Conservation (phyloP, 1,140 invertebrate genomes). For the Whitmania pigra region DNA sequence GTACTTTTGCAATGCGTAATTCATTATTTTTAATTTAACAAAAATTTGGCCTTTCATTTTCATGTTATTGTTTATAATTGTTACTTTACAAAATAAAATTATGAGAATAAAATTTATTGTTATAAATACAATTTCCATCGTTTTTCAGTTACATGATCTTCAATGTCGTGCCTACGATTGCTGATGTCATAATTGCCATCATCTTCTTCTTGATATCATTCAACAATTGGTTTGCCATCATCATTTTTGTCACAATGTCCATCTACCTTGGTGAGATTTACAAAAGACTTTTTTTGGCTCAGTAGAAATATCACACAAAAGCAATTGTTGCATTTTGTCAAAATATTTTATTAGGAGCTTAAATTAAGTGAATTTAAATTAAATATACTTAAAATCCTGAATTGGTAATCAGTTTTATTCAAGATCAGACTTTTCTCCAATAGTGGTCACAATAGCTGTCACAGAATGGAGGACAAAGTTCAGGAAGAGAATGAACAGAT, state of each 20-base stretch:
- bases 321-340: no score
- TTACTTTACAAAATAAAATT: no score
- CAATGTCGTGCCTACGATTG: conserved; percentile 71
- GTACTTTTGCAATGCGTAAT: neutral
- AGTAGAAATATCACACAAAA: no score
- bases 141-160: conserved; percentile 46
- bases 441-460: conserved; percentile 67
- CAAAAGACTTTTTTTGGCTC: neutral
- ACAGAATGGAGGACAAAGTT: conserved; percentile 94
- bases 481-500: conserved; percentile 78
- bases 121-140: neutral
- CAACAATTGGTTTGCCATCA: conserved; percentile 82
- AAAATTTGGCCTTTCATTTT: neutral
- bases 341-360: no score
- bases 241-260: conserved; percentile 80
- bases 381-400: no score
- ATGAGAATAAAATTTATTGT: neutral
- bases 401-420: no score
- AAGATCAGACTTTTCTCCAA: conserved; percentile 22
- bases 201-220: conserved; percentile 73
- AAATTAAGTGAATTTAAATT: no score
- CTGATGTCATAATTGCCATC: conserved; percentile 83
- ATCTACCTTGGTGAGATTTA: conserved; percentile 68
- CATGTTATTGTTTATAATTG: no score
- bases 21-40: no score